Base-by-base conservation (phyloP, 2,888 invertebrate species). In the Lysandra bellargus region DNA sequence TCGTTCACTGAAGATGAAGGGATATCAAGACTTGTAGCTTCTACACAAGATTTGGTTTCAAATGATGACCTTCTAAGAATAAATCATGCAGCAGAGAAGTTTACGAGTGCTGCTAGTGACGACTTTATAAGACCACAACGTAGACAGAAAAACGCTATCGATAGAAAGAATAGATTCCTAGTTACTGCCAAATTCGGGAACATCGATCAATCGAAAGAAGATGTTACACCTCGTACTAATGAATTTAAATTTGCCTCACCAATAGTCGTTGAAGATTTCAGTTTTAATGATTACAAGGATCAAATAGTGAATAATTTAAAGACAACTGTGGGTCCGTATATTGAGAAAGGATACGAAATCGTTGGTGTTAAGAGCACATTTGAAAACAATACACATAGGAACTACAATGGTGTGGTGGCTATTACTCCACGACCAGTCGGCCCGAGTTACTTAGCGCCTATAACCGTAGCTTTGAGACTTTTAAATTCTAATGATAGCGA, bases 41-140 rank as follows among this genome's bases (percentile, higher is more conserved):
- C 93, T 1, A 96, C 96, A 1, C 95, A 95, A 85, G 95, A 96
- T 86, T 88, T 96, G 12, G 95, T 97, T 80, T 93, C 95, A 0
- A 96, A 96, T 81, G 95, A 96, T 84, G 96, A 96, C 87, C 92
- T 97, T 9, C 83, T 96, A 12, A 95, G 95, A 84, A 96, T 97
- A 0, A 97, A 97, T 80, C 91, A 94, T 53, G 92, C 94, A 0
- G 90, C 88, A 9, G 94, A 94, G 84, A 90, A 89, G 82, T 84
- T 88, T 6, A 84, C 87, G 0, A 85, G 85, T 61, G 86, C 87
- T 9, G 86, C 88, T 75, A 87, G 85, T 17, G 92, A 94, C 60
- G 92, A 93, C 44, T 84, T 90, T 17, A 90, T 92, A 6, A 93
- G 91, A 85, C 89, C 92, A 3, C 84, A 86, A 69, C 81, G 88